Base-by-base conservation (phyloP, 1,140 invertebrate species). In the Scylla paramamosain region DNA sequence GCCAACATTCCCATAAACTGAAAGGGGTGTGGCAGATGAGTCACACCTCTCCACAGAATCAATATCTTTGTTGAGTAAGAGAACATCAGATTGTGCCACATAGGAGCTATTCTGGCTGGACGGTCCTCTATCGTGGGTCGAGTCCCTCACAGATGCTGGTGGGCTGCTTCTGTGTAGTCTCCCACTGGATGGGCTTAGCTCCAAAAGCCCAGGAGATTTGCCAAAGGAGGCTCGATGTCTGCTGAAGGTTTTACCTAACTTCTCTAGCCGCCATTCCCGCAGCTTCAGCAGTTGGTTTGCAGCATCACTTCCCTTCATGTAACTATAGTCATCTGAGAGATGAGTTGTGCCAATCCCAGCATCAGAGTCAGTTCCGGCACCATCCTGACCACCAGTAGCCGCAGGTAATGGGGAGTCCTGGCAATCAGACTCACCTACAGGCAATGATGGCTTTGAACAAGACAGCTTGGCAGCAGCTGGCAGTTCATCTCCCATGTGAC, bases 211-310 rank as follows among this genome's bases (percentile, higher is more conserved):
- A 29, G 90, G 84, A 20, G 94, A 95, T 45, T 39, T 95, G 4
- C 67, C 83, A 67, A 95, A 95, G 10, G 83, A 82, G 20, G 92
- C 31, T 59, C 88, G 86, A 32, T 95, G 91, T 28, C 91, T 95
- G 12, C 82, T 92, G 39, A 93, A 93, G 39, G 32, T 88, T 46
- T 92, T 92, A 1, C 94, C 91, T 20, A 86, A 39, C 29, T 95
- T 95, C 16, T 87, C 94, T 45, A 95, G 52, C 59, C 91, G 91
- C 94, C 94, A 95, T 46, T 95, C 94, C 16, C 94, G 91, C n/a
- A 95, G 39, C 39, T 95, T 95, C 89, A 92, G 83, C 7, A 95
- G 91, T 52, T 95, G 94, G 29, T 88, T 95, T 16, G 94, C 94
- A 31, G 86, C 48, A 29, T 95, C 91, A 10, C 84, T 87, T 77